phyloP scores from a whole-genome alignment of 2,113 vertebrate species.

The Cyphomyrus plagiostoma region DNA sequence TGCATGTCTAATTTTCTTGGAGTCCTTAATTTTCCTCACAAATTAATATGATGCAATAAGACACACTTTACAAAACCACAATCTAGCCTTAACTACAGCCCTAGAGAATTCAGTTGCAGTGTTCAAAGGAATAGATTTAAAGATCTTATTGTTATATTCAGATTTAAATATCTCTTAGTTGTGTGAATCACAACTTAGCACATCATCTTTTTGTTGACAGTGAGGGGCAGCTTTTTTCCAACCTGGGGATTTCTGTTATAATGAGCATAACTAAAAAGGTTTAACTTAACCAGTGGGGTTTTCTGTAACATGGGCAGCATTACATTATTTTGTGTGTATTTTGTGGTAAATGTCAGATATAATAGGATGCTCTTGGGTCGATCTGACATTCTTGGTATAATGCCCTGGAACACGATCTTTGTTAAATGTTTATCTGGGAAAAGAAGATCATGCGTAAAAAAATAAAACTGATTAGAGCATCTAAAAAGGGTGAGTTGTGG shows the following conservation, averaged over 20 bases:
- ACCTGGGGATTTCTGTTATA: neutral
- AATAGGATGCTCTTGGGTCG: slow-evolving; percentile 26
- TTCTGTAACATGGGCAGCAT: neutral
- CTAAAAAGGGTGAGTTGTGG: slow-evolving; percentile 24
- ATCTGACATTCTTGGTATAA: slow-evolving; percentile 31
- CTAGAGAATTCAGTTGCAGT: neutral
- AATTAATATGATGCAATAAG: neutral
- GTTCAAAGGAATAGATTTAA: neutral
- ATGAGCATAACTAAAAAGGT: slow-evolving; percentile 5
- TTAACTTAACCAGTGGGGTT: neutral
- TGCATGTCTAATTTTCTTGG: neutral
- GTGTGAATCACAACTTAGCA: neutral
- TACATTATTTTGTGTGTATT: neutral
- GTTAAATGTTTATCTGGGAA: slow-evolving; percentile 29
- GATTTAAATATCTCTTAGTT: neutral
- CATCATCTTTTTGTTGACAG: neutral
- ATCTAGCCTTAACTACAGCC: neutral
- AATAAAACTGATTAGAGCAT: slow-evolving; percentile 27
- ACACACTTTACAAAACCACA: neutral
- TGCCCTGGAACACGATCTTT: slow-evolving; percentile 27
- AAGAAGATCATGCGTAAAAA: slow-evolving; percentile 28
- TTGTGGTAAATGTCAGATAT: slow-evolving; percentile 26
- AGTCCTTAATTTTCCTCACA: neutral
- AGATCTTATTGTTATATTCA: neutral
- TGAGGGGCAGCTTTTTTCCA: neutral